Base-by-base conservation (phyloP, 1,140 invertebrate genomes). In the Cephus cinctus region DNA sequence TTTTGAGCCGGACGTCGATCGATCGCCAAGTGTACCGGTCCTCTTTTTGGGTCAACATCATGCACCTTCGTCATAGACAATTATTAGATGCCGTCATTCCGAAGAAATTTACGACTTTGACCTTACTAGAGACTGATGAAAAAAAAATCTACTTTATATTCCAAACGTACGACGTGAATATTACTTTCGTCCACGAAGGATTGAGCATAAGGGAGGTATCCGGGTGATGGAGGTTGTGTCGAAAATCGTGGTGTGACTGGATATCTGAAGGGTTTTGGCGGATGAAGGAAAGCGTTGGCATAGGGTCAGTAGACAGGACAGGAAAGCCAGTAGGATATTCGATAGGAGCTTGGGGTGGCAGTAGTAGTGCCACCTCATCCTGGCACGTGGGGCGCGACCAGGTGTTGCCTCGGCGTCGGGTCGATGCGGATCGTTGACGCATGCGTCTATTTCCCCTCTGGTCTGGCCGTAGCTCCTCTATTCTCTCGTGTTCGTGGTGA, bases 371-470 rank as follows among this genome's bases (percentile, higher is more conserved):
- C 61, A 65, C 65, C 61, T 65, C 57, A 58, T 55, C 55, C 48
- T 57, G 68, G 61, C 69, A 73, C 68, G 68, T 75, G 71, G 63
- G 67, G 67, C 40, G 58, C 61, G 65, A 62, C 71, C 69, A 75
- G 68, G 69, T 75, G 71, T 72, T 71, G 65, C 65, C 67, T 67
- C 59, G 60, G 54, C 63, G 56, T 57, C 59, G 68, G 65, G 65
- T 73, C 71, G 69, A 72, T 73, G 68, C 54, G 38, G 50, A 47
- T 21, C 42, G 30, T 31, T 32, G 23, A 61, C 64, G 69, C 70
- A 71, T 59, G 69, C 58, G 69, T 45, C 50, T 34, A 36, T 14
- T 21, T 30, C 46, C 41, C 34, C 22, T 45, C 23, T 11, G n/a
- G n/a, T n/a, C n/a, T n/a, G n/a, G n/a, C n/a, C n/a, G n/a, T n/a